Percentiles rank a stretch among this genome's conserved stretches.
Conservation (phyloP, 2,888 invertebrate species). For the Drosophila cognata region DNA sequence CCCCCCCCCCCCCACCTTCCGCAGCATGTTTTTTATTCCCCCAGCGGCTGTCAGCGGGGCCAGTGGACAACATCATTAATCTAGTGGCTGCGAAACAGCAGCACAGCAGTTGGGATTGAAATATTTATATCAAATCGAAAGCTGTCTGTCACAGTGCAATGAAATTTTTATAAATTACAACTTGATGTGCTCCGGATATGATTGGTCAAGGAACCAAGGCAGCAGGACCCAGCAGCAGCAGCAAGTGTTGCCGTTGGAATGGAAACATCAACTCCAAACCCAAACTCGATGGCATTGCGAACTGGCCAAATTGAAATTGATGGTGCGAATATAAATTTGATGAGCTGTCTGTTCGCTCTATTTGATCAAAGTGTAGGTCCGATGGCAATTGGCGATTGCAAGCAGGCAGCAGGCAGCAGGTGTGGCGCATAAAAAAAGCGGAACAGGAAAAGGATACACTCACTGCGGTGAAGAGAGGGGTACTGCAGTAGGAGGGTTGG, state of each 20-base stretch:
- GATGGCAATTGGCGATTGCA: conserved; percentile 2
- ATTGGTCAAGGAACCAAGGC: conserved; percentile 51
- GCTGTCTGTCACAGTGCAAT: conserved; percentile 79
- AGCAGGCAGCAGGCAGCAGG: conserved; percentile 72
- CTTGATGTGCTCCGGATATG: conserved; percentile 59
- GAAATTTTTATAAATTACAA: conserved; percentile 80
- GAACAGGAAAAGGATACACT: conserved; percentile 51
- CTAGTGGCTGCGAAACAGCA: conserved; percentile 56
- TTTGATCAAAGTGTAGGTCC: conserved; percentile 39
- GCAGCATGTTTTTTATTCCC: conserved; percentile 3
- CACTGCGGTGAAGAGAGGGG: conserved; percentile 7
- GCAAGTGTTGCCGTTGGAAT: conserved; percentile 33
- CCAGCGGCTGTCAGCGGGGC: conserved; percentile 69
- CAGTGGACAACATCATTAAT: conserved; percentile 71
- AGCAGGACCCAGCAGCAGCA: neutral
- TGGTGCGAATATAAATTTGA: conserved; percentile 70
- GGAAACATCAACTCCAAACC: conserved; percentile 62
- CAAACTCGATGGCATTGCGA: conserved; percentile 43
- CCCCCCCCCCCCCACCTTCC: neutral
- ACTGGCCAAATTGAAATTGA: conserved; percentile 73
- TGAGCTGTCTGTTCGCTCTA: conserved; percentile 52
- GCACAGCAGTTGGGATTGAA: conserved; percentile 64
- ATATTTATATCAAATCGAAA: conserved; percentile 81
- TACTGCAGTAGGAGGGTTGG: conserved; percentile 7
- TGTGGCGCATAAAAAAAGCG: conserved; percentile 62